Base-by-base conservation (phyloP, 2,888 invertebrate genomes). In the Elmis aenea region DNA sequence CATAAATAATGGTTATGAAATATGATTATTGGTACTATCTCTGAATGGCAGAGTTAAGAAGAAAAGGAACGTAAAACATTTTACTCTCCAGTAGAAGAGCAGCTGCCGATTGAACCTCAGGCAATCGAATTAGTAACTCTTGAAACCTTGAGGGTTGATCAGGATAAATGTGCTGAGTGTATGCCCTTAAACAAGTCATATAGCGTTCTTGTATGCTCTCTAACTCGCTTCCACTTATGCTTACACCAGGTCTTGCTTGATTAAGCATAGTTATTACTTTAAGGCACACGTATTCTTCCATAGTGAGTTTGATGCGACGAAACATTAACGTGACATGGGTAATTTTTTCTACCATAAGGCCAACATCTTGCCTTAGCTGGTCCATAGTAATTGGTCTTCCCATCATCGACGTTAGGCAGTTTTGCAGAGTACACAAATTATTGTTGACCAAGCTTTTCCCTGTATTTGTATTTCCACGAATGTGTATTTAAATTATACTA, bases 61-160 rank as follows among this genome's bases (percentile, higher is more conserved):
- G 86, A 76, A 97, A 97, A 71, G 97, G 97, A 75, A 97, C 96
- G 79, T 97, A 97, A 76, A 97, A 96, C 96, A 97, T 96, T 78
- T 96, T 96, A 74, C 93, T 94, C 74, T 94, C 92, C 56, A 96
- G 81, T 60, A 97, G 79, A 59, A 95, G 80, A 66, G 88, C 85
- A 62, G 96, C 95, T 52, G 95, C 95, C 55, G 90, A 87, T 77
- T 94, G 93, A 63, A 97, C 90, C 83, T 92, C 91, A 59, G 92
- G 92, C 77, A 94, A 82, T 70, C 90, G 83, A 64, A 87, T 81
- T 64, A 94, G 81, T 60, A 94, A 79, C 68, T 94, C 91, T 64
- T 87, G 86, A 66, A 92, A 83, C 60, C 94, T 77, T 57, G 84
- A 83, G 31, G 90, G 86, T 68, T 93, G 89, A 64, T 88, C 85